Evolutionary conservation across 2,113 vertebrate genomes (phyloP).

Genomic region (Condylura cristata): DNA sequence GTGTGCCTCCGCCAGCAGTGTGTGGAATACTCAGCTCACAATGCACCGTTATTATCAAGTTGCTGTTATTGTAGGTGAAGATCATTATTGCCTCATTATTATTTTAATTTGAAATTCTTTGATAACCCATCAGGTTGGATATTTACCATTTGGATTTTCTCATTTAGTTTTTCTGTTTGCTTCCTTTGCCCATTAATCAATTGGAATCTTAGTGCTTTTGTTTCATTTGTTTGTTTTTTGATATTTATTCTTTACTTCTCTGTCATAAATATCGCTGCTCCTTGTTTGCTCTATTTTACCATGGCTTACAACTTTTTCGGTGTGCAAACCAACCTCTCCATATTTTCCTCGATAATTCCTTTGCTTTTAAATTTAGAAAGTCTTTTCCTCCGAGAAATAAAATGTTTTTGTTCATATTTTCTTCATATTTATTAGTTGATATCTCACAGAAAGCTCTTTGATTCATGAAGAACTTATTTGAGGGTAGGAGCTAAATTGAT

Average conservation of each 20-base stretch:
- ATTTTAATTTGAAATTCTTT: constrained; percentile 70
- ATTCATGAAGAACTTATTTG: constrained; percentile 15
- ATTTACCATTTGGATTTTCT: constrained; percentile 59
- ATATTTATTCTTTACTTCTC: constrained; percentile 50
- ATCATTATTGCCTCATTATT: constrained; percentile 62
- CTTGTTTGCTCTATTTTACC: constrained; percentile 55
- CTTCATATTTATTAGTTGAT: not conserved
- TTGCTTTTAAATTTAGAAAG: constrained; percentile 39
- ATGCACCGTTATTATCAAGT: not conserved
- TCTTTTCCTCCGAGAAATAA: constrained; percentile 27
- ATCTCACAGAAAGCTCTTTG: not conserved
- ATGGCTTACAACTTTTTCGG: constrained; percentile 41
- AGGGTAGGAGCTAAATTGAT: constrained; percentile 3
- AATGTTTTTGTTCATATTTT: not conserved
- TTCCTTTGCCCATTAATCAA: constrained; percentile 38
- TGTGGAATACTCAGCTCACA: not conserved
- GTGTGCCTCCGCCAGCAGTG: not conserved
- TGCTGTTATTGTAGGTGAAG: constrained; percentile 23
- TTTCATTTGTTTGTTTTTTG: constrained; percentile 36
- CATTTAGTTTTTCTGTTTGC: constrained; percentile 68
- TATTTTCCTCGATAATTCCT: constrained; percentile 47
- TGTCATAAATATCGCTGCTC: constrained; percentile 32
- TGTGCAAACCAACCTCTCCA: not conserved
- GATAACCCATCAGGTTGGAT: constrained; percentile 44
- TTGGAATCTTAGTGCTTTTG: constrained; percentile 36